Evolutionary conservation across 1,140 invertebrate species (phyloP).

Genomic region (Macrotrachela quadricornifera): DNA sequence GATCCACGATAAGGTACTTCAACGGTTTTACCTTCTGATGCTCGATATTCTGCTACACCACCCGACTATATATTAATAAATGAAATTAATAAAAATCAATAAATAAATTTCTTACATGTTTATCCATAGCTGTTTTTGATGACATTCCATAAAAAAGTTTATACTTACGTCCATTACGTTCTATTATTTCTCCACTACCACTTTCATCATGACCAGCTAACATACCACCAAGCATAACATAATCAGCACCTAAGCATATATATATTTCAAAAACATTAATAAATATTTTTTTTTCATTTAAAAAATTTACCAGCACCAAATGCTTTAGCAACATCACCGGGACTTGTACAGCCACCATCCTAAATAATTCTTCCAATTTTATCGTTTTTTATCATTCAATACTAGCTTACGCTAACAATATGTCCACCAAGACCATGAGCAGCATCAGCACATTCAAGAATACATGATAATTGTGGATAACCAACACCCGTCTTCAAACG

Average conservation of each 20-base stretch:
- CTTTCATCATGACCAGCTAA: slow-evolving; percentile 80
- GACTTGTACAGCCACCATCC: slow-evolving; percentile 80
- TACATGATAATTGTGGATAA: slow-evolving; percentile 75
- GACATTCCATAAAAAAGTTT: slow-evolving; percentile 90
- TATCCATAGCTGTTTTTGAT: slow-evolving; percentile 71
- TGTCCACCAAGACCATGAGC: slow-evolving; percentile 44
- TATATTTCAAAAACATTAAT: too few relatives aligned
- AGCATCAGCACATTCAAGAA: slow-evolving; percentile 85
- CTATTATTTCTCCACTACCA: slow-evolving; percentile 61
- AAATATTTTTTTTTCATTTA: too few relatives aligned
- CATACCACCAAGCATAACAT: slow-evolving; percentile 89
- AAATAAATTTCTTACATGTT: slow-evolving; percentile 59
- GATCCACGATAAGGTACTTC: slow-evolving; percentile 65
- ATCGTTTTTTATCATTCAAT: too few relatives aligned
- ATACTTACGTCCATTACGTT: slow-evolving; percentile 57
- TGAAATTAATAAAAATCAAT: too few relatives aligned
- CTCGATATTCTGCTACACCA: slow-evolving; percentile 57
- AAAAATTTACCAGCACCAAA: slow-evolving; percentile 83
- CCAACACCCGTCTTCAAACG: slow-evolving; percentile 71
- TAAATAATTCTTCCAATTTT: too few relatives aligned
- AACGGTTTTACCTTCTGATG: slow-evolving; percentile 79
- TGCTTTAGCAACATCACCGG: slow-evolving; percentile 77
- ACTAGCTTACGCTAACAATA: too few relatives aligned
- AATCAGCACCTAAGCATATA: too few relatives aligned
- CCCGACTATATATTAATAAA: too few relatives aligned